A percentile compares a stretch with the other conserved stretches of the same genome.
These are phyloP conservation scores for Xerus rutilus DNA, from an alignment of 2,797 vertebrate species.

Conservation along the genomic window DNA sequence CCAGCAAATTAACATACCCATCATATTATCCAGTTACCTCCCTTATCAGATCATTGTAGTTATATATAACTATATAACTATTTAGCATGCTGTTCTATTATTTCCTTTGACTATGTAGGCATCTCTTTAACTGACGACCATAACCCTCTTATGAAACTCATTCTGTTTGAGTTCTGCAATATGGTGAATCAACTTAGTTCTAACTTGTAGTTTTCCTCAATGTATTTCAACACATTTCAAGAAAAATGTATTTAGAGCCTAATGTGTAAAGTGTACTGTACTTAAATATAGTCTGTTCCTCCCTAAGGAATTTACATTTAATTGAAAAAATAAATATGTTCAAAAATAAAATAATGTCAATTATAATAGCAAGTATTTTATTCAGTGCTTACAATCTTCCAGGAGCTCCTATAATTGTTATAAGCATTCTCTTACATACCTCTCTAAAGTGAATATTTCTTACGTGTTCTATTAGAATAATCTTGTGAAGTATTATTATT, in stretches of 20 bases:
- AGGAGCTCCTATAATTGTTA: not conserved
- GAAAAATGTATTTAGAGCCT: not conserved
- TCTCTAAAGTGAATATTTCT: not conserved
- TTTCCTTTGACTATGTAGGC: not conserved
- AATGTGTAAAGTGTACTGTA: not conserved
- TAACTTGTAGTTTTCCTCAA: not conserved
- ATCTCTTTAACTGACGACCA: not conserved
- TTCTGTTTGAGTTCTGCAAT: not conserved
- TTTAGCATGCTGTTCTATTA: not conserved
- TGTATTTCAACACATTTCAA: not conserved
- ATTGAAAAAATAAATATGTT: not conserved
- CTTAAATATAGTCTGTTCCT: not conserved
- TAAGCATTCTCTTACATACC: not conserved
- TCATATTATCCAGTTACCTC: not conserved
- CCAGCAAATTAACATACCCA: not conserved
- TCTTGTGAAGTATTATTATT: not conserved
- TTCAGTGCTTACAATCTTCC: not conserved
- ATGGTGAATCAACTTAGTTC: not conserved
- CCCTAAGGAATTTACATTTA: not conserved
- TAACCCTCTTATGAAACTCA: not conserved
- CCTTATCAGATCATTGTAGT: not conserved
- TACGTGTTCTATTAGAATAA: not conserved
- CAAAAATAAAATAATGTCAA: not conserved
- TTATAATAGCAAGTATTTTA: not conserved
- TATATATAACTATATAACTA: not conserved